Percentiles rank a stretch among this genome's conserved stretches.
Conservation (phyloP, 1,140 invertebrate genomes). For the Drosophila erecta region DNA sequence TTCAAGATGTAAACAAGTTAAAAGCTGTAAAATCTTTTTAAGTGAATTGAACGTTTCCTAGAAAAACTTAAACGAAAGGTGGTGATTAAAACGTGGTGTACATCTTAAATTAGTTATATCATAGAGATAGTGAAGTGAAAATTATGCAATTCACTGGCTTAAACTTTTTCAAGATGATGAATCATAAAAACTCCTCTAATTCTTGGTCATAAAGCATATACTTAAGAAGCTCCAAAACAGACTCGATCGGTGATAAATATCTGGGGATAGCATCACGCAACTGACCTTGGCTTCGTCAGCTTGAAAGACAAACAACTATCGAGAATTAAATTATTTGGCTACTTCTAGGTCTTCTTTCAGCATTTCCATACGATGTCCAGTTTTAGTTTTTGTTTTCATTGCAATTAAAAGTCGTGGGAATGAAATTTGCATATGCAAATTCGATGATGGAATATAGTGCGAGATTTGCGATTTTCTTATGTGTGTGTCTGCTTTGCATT, state of each 20-base stretch:
- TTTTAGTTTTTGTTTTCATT: conserved; percentile 28
- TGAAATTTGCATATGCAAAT: conserved; percentile 76
- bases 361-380: conserved; percentile 20
- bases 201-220: not conserved
- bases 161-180: not conserved
- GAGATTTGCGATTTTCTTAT: conserved; percentile 43
- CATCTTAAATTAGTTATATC: too few species aligned
- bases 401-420: conserved; percentile 79
- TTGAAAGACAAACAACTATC: conserved; percentile 32
- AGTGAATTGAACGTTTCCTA: not conserved
- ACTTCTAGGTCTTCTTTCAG: conserved; percentile 49
- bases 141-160: not conserved
- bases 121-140: not conserved
- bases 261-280: conserved; percentile 27
- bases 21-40: conserved; percentile 12
- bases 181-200: not conserved
- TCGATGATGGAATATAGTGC: conserved; percentile 47
- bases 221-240: conserved; percentile 8
- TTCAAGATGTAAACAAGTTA: not conserved
- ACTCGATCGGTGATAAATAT: conserved; percentile 32
- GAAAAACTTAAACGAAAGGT: not conserved
- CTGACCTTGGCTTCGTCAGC: conserved; percentile 18
- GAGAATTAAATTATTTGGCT: conserved; percentile 52
- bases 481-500: too few species aligned
- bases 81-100: too few species aligned